Percentiles rank a stretch among this genome's conserved stretches.
Evolutionary conservation across 2,888 invertebrate species (phyloP).

Genomic region (Nudaria mundana): DNA sequence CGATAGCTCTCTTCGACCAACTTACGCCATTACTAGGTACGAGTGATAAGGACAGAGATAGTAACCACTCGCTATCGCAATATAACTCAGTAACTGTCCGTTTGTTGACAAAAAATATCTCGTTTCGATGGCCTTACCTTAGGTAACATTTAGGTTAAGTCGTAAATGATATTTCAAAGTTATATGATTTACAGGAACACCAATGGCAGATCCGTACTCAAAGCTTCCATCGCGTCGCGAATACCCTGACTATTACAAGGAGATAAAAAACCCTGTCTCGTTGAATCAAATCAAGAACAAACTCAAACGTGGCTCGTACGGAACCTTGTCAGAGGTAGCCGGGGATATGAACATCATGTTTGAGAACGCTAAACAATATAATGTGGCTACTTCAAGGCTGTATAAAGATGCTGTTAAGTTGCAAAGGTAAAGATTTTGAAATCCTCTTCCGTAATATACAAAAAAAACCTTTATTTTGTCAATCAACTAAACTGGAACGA

Average conservation of each 20-base stretch:
- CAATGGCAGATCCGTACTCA: constrained; percentile 96
- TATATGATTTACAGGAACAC: constrained; percentile 79
- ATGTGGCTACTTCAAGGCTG: constrained; percentile 88
- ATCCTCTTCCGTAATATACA: too few relatives aligned
- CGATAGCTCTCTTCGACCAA: too few relatives aligned
- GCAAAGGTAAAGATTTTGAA: constrained; percentile 79
- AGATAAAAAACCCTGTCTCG: constrained; percentile 97
- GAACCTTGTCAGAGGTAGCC: constrained; percentile 92
- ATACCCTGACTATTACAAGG: constrained; percentile 98
- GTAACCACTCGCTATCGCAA: too few relatives aligned
- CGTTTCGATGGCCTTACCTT: too few relatives aligned
- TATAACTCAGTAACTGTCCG: too few relatives aligned
- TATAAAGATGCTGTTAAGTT: constrained; percentile 93
- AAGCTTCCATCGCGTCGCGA: constrained; percentile 94
- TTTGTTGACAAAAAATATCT: too few relatives aligned
- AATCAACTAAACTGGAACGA: too few relatives aligned
- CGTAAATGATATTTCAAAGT: too few relatives aligned
- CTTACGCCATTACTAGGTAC: too few relatives aligned
- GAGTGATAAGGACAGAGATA: too few relatives aligned
- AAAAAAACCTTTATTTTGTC: too few relatives aligned
- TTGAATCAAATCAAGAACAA: constrained; percentile 94
- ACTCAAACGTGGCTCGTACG: constrained; percentile 90
- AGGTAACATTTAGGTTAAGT: too few relatives aligned
- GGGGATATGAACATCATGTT: constrained; percentile 98
- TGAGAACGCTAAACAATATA: constrained; percentile 96